Conservation (phyloP, 2,888 invertebrate species). For the Dicyrtoma fusca region DNA sequence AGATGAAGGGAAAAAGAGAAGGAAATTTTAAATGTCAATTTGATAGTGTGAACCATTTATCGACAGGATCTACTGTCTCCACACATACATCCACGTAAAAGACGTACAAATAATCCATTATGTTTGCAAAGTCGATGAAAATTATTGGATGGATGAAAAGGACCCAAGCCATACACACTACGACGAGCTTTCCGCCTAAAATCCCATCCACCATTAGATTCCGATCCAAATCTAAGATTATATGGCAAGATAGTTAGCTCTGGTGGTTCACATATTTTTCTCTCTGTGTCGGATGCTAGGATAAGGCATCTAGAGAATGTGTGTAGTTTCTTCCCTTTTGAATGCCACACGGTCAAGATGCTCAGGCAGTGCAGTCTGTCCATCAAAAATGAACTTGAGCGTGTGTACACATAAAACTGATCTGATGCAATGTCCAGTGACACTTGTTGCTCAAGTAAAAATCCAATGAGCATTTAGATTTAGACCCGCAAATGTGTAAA, state of each 20-base stretch:
- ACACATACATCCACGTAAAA: constrained; percentile 20
- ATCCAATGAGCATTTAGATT: neutral
- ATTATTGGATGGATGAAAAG: neutral
- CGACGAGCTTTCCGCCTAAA: constrained; percentile 15
- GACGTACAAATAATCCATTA: too few relatives aligned
- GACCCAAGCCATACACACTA: neutral
- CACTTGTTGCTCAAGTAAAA: constrained; percentile 11
- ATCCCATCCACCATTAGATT: constrained; percentile 19
- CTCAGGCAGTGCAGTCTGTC: too few relatives aligned
- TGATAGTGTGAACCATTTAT: constrained; percentile 6
- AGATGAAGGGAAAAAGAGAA: neutral
- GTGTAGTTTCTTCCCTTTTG: too few relatives aligned
- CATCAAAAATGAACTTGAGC: too few relatives aligned
- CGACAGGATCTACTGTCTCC: too few relatives aligned
- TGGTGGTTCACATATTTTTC: neutral
- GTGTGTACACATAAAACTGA: too few relatives aligned
- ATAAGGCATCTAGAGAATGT: too few relatives aligned
- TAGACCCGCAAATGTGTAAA: too few relatives aligned
- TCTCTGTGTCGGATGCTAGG: too few relatives aligned
- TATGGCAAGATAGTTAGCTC: too few relatives aligned
- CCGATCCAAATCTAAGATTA: constrained; percentile 25
- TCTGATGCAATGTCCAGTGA: neutral
- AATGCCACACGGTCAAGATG: too few relatives aligned
- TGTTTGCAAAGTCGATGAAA: neutral
- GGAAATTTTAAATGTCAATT: constrained; percentile 30